A percentile compares a stretch with the other conserved stretches of the same genome.
Evolutionary conservation across 2,113 vertebrate genomes (phyloP).

Genomic region (Indicator indicator): DNA sequence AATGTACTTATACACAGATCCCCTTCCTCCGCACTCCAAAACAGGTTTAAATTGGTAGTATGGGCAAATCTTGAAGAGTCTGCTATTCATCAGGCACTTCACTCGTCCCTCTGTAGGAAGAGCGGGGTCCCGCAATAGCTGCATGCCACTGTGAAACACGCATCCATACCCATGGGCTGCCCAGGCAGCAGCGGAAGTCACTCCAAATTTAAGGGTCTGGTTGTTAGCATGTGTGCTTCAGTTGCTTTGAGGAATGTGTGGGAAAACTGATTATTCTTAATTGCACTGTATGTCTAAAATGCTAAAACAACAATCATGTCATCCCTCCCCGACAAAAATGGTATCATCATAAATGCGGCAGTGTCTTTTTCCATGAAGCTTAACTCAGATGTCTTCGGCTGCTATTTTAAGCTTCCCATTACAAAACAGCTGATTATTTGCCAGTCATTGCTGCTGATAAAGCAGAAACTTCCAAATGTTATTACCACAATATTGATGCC

Average conservation of each 20-base stretch:
- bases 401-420: constrained; percentile 58
- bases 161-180: not conserved
- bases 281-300: constrained; percentile 60
- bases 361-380: constrained; percentile 53
- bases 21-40: not conserved
- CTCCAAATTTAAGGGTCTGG: constrained; percentile 9
- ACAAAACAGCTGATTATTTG: constrained; percentile 68
- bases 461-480: constrained; percentile 72
- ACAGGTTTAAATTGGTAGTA: not conserved
- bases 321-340: constrained; percentile 54
- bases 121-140: not conserved
- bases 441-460: constrained; percentile 70
- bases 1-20: not conserved
- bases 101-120: not conserved
- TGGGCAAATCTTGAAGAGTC: not conserved
- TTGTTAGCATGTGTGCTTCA: constrained; percentile 53
- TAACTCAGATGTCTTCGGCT: constrained; percentile 47
- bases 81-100: not conserved
- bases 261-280: constrained; percentile 70
- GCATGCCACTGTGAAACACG: not conserved
- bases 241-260: constrained; percentile 63
- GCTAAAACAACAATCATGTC: constrained; percentile 56
- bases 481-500: constrained; percentile 65
- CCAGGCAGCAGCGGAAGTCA: constrained; percentile 2
- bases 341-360: constrained; percentile 58